Evolutionary conservation across 2,113 vertebrate genomes (phyloP).

Genomic region (Gobiocypris rarus): DNA sequence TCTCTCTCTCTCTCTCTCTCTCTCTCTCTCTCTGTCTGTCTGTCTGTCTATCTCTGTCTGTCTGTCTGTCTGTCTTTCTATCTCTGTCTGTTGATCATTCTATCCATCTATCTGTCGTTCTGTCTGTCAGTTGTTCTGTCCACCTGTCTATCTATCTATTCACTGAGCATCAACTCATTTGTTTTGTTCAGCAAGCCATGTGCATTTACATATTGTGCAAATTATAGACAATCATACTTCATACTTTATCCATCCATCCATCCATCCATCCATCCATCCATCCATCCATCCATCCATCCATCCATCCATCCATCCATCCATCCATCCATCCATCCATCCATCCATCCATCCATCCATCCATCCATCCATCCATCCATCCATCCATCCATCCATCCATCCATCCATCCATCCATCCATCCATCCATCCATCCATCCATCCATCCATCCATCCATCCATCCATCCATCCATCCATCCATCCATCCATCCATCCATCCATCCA

Average conservation of each 20-base stretch:
- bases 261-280: background rate
- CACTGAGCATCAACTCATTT: too few relatives aligned
- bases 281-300: background rate
- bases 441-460: background rate
- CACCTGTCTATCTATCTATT: too few relatives aligned
- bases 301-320: background rate
- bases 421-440: background rate
- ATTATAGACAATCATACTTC: too few relatives aligned
- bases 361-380: background rate
- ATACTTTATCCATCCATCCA: too few relatives aligned
- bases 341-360: background rate
- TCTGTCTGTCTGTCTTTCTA: too few relatives aligned
- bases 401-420: background rate
- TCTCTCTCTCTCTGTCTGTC: too few relatives aligned
- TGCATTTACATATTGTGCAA: too few relatives aligned
- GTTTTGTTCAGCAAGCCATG: too few relatives aligned
- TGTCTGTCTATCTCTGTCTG: background rate
- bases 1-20: too few relatives aligned
- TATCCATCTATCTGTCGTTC: too few relatives aligned
- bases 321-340: background rate
- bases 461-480: background rate
- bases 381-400: background rate
- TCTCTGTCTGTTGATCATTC: too few relatives aligned
- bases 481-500: background rate
- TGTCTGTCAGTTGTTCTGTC: too few relatives aligned